phyloP scores from a whole-genome alignment of 2,797 vertebrate genomes.

The Thaleichthys pacificus region DNA sequence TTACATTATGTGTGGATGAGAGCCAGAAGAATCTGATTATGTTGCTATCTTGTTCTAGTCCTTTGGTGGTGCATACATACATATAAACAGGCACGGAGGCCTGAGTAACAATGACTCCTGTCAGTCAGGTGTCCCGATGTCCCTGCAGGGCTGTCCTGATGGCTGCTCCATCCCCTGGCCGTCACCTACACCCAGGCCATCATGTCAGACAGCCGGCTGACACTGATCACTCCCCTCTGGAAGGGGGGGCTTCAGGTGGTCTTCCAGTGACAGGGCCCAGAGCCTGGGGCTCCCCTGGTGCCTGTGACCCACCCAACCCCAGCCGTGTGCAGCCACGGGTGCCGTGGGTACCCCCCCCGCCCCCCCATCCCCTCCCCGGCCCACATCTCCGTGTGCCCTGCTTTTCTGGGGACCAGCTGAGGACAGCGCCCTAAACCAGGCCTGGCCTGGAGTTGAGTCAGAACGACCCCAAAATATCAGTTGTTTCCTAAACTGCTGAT shows the following conservation, averaged over 20 bases:
- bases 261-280: slow-evolving; percentile 8
- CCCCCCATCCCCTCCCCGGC: too few species aligned
- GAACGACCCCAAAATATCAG: neutral
- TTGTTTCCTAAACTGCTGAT: neutral
- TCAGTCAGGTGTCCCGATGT: slow-evolving; percentile 30
- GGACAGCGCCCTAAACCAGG: neutral
- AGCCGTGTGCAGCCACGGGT: neutral
- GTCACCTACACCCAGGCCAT: slow-evolving; percentile 29
- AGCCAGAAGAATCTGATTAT: slow-evolving; percentile 11
- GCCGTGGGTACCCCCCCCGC: neutral
- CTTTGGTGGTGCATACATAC: slow-evolving; percentile 24
- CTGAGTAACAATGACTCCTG: slow-evolving; percentile 27
- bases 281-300: slow-evolving; percentile 8
- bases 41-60: slow-evolving; percentile 13
- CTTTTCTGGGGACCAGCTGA: neutral
- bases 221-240: slow-evolving; percentile 35
- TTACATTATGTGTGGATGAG: slow-evolving; percentile 9
- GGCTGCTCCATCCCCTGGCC: neutral
- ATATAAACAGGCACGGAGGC: slow-evolving; percentile 11
- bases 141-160: slow-evolving; percentile 4
- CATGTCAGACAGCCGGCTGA: slow-evolving; percentile 42
- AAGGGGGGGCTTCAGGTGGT: slow-evolving; percentile 25
- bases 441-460: neutral
- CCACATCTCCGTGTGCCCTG: neutral
- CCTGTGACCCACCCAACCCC: slow-evolving; percentile 14